phyloP scores from a whole-genome alignment of 2,797 vertebrate species.

The Sus cebifrons region DNA sequence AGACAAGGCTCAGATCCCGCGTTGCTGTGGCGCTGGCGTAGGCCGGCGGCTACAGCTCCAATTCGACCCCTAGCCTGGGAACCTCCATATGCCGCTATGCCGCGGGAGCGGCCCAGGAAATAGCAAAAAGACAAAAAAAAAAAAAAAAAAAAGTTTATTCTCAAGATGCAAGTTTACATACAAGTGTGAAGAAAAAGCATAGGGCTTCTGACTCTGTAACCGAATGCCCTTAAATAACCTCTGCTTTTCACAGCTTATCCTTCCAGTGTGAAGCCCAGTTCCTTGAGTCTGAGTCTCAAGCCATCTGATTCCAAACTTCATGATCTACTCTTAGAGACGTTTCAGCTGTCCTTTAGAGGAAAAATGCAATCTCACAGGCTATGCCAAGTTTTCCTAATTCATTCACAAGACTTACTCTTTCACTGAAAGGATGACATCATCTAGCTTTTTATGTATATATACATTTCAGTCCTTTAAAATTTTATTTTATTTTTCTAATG shows the following conservation, averaged over 20 bases:
- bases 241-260: neutral
- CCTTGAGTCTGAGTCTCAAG: neutral
- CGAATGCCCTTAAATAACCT: constrained; percentile 10
- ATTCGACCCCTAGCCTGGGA: no score
- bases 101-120: no score
- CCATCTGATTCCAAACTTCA: neutral
- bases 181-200: constrained; percentile 43
- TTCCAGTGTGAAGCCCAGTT: neutral
- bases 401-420: constrained; percentile 45
- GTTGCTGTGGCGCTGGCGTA: no score
- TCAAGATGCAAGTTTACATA: neutral
- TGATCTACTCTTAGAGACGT: neutral
- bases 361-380: neutral
- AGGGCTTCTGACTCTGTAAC: constrained; percentile 27
- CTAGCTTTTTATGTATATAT: neutral
- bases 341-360: neutral
- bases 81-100: no score
- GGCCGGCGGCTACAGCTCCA: no score
- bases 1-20: no score
- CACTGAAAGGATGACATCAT: neutral
- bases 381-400: constrained; percentile 33
- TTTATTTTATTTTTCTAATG: no score
- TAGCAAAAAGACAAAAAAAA: no score
- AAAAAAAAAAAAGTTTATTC: neutral
- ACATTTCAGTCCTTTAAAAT: no score